phyloP scores from a whole-genome alignment of 2,888 invertebrate genomes.

The Rhimphoctona megacephalus region DNA sequence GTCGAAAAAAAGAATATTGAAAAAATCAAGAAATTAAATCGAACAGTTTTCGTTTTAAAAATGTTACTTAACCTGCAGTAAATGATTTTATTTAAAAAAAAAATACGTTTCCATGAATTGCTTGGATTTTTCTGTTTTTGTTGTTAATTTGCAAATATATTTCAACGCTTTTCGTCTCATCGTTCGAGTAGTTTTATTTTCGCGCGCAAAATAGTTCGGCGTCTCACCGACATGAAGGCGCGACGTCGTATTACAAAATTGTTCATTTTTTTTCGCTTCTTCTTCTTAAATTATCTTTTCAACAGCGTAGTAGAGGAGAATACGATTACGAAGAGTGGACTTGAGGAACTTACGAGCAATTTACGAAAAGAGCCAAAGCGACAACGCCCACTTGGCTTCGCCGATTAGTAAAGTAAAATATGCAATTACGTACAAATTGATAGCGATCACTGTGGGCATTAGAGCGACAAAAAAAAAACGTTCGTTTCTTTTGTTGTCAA shows the following conservation, averaged over 20 bases:
- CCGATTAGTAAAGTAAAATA: slow-evolving; percentile 62
- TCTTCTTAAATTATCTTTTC: not conserved
- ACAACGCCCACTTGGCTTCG: slow-evolving; percentile 62
- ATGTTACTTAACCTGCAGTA: not conserved
- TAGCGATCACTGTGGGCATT: slow-evolving; percentile 59
- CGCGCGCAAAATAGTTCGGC: slow-evolving; percentile 26
- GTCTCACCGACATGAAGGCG: slow-evolving; percentile 14
- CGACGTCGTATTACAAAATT: not conserved
- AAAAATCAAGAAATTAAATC: not conserved
- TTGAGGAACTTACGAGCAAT: slow-evolving; percentile 20
- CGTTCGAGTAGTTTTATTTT: not conserved
- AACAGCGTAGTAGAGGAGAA: not conserved
- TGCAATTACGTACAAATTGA: slow-evolving; percentile 66
- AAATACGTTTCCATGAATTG: not conserved
- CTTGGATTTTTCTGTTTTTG: not conserved
- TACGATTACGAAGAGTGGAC: slow-evolving; percentile 21
- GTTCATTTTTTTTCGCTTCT: not conserved
- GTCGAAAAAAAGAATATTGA: not conserved
- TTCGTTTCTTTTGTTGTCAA: slow-evolving; percentile 23
- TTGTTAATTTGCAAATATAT: not conserved
- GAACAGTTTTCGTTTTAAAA: not conserved
- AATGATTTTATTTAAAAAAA: not conserved
- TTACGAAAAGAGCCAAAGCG: slow-evolving; percentile 56
- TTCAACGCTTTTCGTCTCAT: not conserved
- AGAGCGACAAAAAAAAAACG: slow-evolving; percentile 38